phyloP scores from a whole-genome alignment of 2,113 vertebrate species.

The Corvus moneduloides region DNA sequence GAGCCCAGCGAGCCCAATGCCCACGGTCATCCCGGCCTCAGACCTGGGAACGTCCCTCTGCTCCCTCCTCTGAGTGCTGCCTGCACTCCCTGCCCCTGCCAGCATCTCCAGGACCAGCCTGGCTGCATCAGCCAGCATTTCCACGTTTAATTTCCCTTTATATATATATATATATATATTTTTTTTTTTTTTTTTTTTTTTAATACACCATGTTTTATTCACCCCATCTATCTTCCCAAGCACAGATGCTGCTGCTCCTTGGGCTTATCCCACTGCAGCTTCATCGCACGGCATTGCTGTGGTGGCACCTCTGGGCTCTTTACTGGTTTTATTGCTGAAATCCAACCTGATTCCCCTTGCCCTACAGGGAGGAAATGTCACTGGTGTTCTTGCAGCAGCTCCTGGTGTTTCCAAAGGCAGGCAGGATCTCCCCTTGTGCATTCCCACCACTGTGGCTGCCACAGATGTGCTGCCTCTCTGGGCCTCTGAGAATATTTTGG shows the following conservation, averaged over 20 bases:
- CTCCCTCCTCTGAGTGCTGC: not conserved
- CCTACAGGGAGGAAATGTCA: not conserved
- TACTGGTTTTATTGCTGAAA: not conserved
- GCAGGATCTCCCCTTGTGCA: not conserved
- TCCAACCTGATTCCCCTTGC: not conserved
- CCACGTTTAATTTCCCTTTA: not conserved
- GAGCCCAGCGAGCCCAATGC: accelerated
- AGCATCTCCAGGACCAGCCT: not conserved
- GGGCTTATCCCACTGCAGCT: not conserved
- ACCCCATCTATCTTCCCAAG: accelerated
- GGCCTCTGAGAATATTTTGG: not conserved
- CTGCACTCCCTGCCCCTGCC: not conserved
- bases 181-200: too few relatives aligned
- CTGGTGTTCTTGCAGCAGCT: not conserved
- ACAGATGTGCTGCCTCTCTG: not conserved
- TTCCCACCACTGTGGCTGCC: not conserved
- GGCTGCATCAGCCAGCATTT: not conserved
- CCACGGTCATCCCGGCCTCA: not conserved
- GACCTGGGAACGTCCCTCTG: not conserved
- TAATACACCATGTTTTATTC: accelerated
- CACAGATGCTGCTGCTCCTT: not conserved
- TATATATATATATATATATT: accelerated
- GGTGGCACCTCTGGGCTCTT: not conserved
- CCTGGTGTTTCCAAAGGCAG: not conserved
- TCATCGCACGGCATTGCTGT: accelerated